A percentile compares a stretch with the other conserved stretches of the same genome.
Evolutionary conservation across 2,888 invertebrate genomes (phyloP).

Genomic region (Acanthosepion lycidas): DNA sequence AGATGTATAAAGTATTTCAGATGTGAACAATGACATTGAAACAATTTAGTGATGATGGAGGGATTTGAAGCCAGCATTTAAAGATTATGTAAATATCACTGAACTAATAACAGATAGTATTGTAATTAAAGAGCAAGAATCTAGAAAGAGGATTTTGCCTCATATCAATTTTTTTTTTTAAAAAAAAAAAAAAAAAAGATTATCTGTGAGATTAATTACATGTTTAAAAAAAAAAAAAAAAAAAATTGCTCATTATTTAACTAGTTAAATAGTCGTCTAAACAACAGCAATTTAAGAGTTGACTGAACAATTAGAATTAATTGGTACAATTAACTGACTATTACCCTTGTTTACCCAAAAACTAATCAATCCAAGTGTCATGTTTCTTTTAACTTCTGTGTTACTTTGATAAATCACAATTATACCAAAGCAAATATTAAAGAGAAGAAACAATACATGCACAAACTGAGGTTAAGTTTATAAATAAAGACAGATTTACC

Average conservation of each 20-base stretch:
- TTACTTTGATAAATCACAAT: background rate
- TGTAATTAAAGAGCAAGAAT: background rate
- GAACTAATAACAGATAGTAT: background rate
- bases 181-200: background rate
- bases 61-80: no score
- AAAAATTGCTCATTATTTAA: background rate
- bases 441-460: background rate
- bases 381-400: background rate
- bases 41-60: no score
- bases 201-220: background rate
- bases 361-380: background rate
- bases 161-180: background rate
- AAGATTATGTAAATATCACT: background rate
- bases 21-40: no score
- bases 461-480: no score
- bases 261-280: background rate
- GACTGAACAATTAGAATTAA: slow-evolving; percentile 20
- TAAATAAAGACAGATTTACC: no score
- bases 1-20: no score
- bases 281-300: background rate
- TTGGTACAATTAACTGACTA: slow-evolving; percentile 4
- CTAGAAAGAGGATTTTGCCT: background rate
- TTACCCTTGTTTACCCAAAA: background rate
- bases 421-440: background rate
- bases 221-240: background rate